phyloP scores from a whole-genome alignment of 1,140 invertebrate species.

The Tetraneura akinire region DNA sequence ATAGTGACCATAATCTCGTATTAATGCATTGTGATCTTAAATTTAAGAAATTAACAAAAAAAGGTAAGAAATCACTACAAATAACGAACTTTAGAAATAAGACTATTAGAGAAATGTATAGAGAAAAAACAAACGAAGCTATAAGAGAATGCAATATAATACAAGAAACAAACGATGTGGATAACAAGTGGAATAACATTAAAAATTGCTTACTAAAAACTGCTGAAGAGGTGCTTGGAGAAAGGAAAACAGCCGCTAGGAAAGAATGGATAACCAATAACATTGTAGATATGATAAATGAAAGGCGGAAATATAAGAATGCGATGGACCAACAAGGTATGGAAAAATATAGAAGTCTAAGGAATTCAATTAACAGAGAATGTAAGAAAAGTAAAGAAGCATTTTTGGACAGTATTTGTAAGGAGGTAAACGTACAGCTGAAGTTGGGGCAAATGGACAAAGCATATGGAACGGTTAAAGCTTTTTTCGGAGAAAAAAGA shows the following conservation, averaged over 20 bases:
- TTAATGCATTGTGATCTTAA: neutral
- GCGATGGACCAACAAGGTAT: neutral
- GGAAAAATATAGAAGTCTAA: neutral
- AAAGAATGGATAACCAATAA: neutral
- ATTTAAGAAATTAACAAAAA: constrained; percentile 12
- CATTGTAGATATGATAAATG: neutral
- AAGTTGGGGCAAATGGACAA: neutral
- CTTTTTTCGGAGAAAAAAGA: neutral
- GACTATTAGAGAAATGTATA: neutral
- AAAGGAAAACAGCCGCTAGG: neutral
- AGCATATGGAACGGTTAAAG: neutral
- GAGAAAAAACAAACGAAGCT: neutral
- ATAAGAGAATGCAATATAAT: neutral
- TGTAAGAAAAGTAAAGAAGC: neutral
- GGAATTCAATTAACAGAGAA: neutral
- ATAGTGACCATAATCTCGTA: neutral
- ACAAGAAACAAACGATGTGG: neutral
- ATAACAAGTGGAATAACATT: neutral
- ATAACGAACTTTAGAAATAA: neutral
- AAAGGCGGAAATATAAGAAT: neutral
- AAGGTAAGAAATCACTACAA: neutral
- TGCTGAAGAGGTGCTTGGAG: neutral
- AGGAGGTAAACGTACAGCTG: neutral
- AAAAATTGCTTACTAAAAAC: neutral
- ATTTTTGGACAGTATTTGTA: constrained; percentile 6